Base-by-base conservation (phyloP, 2,113 vertebrate species). In the Gallinago undulata region DNA sequence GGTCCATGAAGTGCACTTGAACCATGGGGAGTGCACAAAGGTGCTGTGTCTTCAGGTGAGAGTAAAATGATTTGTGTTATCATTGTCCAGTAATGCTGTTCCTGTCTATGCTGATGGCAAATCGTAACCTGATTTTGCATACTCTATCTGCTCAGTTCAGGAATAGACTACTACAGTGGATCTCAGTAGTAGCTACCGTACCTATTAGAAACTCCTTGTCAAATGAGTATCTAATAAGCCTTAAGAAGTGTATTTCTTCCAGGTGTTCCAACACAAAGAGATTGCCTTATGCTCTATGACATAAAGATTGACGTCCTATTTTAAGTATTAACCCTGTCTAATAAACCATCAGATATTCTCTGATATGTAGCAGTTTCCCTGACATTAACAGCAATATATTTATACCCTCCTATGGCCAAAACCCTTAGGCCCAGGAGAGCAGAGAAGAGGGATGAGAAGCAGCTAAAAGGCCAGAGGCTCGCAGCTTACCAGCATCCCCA, bases 401-500 rank as follows among this genome's bases (percentile, higher is more conserved):
- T 55, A 5, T 81, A n/a, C 55, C 28, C 4, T 63, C 15, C 51
- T 64, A 4, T 56, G 48, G 6, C 35, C 5, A 4, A 89, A 94
- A 45, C 0, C 0, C 30, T 82, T 47, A 30, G 27, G 31, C 45
- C 13, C 11, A 31, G 50, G 59, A 92, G 7, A 82, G 28, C 37
- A 73, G 24, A 64, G n/a, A 30, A 39, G 10, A 63, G 43, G 50
- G 30, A 55, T 64, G 7, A 68, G 69, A 75, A 72, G 57, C 10
- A 63, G 22, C 28, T 68, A 22, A 60, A 79, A 82, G 31, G 56
- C 33, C 45, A 53, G 21, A 76, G 13, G 6, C 37, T 83, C 21
- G 31, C 6, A 13, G 35, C 56, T 66, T 1, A 0, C 37, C 0
- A 1, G 5, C 39, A 76, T 3, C 9, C 17, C 18, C 19, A 68